Conservation (phyloP, 2,888 invertebrate genomes). For the Dermolepida albohirtum region DNA sequence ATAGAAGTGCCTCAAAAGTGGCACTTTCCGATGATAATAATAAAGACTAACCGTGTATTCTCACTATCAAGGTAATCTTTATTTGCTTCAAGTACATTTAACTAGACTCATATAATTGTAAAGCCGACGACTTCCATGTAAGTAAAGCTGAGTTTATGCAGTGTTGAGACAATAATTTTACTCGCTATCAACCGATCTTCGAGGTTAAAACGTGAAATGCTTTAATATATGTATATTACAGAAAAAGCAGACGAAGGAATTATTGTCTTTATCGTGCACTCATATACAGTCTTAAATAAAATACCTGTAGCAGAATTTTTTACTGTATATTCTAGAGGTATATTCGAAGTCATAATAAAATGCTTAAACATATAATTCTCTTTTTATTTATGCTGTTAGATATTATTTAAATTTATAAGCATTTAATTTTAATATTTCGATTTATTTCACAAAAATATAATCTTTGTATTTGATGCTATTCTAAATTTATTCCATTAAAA, state of each 20-base stretch:
- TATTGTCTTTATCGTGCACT: neutral
- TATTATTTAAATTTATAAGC: too few species aligned
- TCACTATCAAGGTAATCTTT: constrained; percentile 15
- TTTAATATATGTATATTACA: constrained; percentile 28
- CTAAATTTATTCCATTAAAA: too few species aligned
- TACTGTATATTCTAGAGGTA: too few species aligned
- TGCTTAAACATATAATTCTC: too few species aligned
- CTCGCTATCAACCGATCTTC: constrained; percentile 22
- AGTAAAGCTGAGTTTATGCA: constrained; percentile 14
- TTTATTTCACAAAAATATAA: too few species aligned
- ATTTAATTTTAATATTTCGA: too few species aligned
- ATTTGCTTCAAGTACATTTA: constrained; percentile 10
- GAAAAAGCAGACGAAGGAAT: constrained; percentile 24
- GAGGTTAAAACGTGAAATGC: constrained; percentile 26
- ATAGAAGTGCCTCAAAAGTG: too few species aligned
- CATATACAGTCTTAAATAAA: neutral
- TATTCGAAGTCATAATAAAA: too few species aligned
- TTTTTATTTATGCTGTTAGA: too few species aligned
- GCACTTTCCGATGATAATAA: constrained; percentile 3
- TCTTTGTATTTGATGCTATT: too few species aligned
- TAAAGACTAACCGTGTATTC: neutral
- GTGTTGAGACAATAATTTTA: constrained; percentile 23
- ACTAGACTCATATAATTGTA: constrained; percentile 16
- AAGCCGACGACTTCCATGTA: constrained; percentile 19
- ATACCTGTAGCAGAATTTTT: too few species aligned